Conservation (phyloP, 2,113 vertebrate species). For the Hippocampus guttulatus region DNA sequence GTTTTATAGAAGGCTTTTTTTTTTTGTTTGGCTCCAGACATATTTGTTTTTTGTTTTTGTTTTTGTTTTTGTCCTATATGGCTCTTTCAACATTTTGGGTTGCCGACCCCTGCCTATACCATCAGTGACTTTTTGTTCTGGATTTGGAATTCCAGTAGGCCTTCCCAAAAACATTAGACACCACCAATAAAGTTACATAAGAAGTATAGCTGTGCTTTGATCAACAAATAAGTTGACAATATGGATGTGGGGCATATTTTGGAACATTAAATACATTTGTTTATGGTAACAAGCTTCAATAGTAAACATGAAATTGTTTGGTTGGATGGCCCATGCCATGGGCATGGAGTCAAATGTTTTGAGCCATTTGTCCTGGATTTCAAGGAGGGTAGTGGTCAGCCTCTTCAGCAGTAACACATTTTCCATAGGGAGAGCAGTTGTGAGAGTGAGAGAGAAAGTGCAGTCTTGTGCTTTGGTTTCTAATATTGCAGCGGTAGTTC, state of each 20-base stretch:
- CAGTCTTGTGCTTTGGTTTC: slow-evolving; percentile 57
- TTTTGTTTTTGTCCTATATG: too few species aligned
- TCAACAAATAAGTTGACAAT: not conserved
- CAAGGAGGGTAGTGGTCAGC: not conserved
- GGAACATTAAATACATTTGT: not conserved
- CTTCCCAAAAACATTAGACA: not conserved
- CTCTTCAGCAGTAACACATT: slow-evolving; percentile 28
- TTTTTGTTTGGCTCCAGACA: too few species aligned
- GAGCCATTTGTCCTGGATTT: slow-evolving; percentile 1
- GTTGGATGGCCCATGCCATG: not conserved
- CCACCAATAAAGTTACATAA: not conserved
- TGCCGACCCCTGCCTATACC: too few species aligned
- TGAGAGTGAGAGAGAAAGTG: slow-evolving; percentile 39
- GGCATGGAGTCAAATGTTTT: not conserved
- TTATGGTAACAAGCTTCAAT: not conserved
- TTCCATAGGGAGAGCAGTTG: slow-evolving; percentile 20
- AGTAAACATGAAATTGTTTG: not conserved
- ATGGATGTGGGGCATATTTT: not conserved
- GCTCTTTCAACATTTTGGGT: too few species aligned
- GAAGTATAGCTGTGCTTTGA: not conserved
- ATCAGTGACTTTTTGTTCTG: too few species aligned
- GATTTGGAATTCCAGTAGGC: not conserved
- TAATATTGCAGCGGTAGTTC: slow-evolving; percentile 70
- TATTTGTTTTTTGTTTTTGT: too few species aligned
- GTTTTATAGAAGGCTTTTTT: too few species aligned